A percentile compares a stretch with the other conserved stretches of the same genome.
Conservation (phyloP, 92 coral and sea anemone species). For the Heteractis magnifica region DNA sequence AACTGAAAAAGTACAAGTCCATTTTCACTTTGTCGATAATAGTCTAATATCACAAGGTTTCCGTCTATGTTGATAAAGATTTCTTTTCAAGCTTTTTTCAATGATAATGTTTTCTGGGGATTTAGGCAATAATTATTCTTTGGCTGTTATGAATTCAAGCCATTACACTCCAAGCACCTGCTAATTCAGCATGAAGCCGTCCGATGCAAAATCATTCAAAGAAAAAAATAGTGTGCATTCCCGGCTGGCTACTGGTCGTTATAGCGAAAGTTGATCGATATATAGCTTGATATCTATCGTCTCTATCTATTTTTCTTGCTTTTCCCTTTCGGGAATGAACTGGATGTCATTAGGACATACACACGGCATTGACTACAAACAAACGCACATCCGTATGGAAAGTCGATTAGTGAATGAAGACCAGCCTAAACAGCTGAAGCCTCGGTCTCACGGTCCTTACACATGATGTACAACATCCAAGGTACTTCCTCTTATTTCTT, state of each 20-base stretch:
- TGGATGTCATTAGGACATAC: background rate
- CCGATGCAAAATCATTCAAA: background rate
- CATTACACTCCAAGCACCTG: conserved; percentile 29
- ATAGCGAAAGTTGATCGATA: background rate
- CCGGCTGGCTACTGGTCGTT: background rate
- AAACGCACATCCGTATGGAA: background rate
- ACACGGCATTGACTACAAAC: background rate
- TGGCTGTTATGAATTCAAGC: conserved; percentile 12
- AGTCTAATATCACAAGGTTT: background rate
- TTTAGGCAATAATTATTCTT: conserved; percentile 23
- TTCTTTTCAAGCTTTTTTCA: background rate
- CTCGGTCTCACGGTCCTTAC: background rate
- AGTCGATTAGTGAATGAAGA: background rate
- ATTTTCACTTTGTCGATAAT: background rate
- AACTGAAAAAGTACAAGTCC: background rate
- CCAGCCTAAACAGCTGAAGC: background rate
- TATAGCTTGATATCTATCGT: background rate
- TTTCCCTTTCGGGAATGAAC: background rate
- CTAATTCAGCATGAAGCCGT: background rate
- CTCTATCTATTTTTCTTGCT: background rate
- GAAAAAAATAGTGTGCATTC: background rate
- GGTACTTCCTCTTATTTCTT: background rate
- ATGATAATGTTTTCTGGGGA: background rate
- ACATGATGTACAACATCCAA: background rate
- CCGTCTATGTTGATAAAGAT: background rate